These are phyloP conservation scores for Tortrix viridana DNA, from an alignment of 2,888 invertebrate genomes.

Conservation along the genomic window DNA sequence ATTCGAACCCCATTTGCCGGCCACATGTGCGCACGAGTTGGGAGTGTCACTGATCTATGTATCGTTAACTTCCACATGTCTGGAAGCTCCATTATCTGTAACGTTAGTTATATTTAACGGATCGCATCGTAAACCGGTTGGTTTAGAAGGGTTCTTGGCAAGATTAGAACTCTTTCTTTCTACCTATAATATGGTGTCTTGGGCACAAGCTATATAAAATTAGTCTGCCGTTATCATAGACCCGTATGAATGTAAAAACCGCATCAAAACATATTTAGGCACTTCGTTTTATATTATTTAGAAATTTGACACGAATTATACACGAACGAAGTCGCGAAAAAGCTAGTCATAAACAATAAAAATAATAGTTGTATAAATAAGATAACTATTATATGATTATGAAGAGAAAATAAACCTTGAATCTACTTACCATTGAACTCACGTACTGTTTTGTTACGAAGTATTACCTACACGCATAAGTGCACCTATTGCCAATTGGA, in stretches of 20 bases:
- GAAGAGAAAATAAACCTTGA: neutral
- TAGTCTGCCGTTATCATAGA: no score
- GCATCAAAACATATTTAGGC: no score
- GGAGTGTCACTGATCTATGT: slow-evolving; percentile 23
- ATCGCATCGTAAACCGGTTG: slow-evolving; percentile 21
- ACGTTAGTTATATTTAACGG: slow-evolving; percentile 33
- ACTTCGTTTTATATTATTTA: no score
- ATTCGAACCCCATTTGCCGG: slow-evolving; percentile 29
- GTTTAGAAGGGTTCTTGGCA: neutral
- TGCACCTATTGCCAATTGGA: slow-evolving; percentile 16
- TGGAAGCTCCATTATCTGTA: slow-evolving; percentile 28
- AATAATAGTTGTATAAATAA: no score
- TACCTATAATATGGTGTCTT: no score
- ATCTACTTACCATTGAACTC: slow-evolving; percentile 1
- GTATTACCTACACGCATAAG: slow-evolving; percentile 10
- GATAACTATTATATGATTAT: neutral
- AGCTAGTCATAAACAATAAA: no score
- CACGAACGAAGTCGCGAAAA: no score
- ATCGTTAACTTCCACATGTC: slow-evolving; percentile 16
- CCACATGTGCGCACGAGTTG: slow-evolving; percentile 28
- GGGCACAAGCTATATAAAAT: no score
- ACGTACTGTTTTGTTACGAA: slow-evolving; percentile 3
- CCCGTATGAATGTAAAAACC: no score
- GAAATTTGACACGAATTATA: no score
- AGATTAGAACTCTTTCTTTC: neutral